phyloP scores from a whole-genome alignment of 2,113 vertebrate species.

The Sapayoa aenigma region DNA sequence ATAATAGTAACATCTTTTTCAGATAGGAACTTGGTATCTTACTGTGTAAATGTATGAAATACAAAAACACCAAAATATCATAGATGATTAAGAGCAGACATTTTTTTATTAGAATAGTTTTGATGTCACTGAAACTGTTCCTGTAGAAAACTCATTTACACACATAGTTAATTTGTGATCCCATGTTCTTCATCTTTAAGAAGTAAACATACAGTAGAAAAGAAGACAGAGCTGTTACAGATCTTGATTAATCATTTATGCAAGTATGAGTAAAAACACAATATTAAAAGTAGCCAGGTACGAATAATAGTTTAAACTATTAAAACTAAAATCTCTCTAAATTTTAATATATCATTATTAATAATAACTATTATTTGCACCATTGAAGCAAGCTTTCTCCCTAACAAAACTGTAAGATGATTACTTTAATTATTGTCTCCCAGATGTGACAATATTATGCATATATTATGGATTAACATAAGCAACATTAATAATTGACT shows the following conservation, averaged over 20 bases:
- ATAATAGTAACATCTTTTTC: background rate
- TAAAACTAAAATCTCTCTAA: background rate
- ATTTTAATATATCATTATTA: background rate
- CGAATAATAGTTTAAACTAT: background rate
- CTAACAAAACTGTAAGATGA: background rate
- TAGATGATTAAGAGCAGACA: background rate
- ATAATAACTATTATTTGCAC: background rate
- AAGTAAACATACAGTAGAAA: background rate
- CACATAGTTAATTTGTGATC: background rate
- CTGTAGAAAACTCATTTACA: background rate
- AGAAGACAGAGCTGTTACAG: background rate
- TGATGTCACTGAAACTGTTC: background rate
- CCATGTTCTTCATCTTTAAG: accelerated
- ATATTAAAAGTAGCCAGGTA: background rate
- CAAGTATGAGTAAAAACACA: accelerated
- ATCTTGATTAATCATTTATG: background rate
- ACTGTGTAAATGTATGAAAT: background rate
- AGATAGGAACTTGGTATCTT: background rate
- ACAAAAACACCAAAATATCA: background rate
- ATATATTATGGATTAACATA: background rate
- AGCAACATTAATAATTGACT: background rate
- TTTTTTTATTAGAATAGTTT: background rate
- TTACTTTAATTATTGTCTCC: background rate
- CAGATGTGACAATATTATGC: background rate
- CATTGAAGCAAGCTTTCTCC: background rate